Evolutionary conservation across 1,140 invertebrate genomes (phyloP).

Genomic region (Acromyrmex charruanus): DNA sequence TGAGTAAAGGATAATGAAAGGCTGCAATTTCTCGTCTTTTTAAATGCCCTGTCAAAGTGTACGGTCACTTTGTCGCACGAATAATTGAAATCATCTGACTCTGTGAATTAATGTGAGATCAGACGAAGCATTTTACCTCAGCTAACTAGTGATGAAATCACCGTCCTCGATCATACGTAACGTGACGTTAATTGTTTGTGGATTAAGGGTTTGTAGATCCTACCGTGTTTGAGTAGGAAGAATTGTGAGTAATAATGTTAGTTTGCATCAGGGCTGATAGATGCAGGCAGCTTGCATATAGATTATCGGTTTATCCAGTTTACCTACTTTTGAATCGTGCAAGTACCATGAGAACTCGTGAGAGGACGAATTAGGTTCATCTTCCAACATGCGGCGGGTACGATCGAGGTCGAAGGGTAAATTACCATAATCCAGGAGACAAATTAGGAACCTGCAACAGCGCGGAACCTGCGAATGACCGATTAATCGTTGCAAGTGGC

Average conservation of each 20-base stretch:
- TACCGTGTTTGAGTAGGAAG: conserved; percentile 1
- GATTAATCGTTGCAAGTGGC: conserved; percentile 68
- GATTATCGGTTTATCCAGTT: conserved; percentile 71
- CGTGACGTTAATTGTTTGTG: conserved; percentile 64
- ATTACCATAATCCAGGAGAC: conserved; percentile 71
- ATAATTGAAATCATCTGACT: neutral
- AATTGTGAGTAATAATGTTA: conserved; percentile 46
- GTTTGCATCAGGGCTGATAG: conserved; percentile 11
- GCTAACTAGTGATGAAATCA: conserved; percentile 20
- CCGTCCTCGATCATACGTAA: conserved; percentile 51
- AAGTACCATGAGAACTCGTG: conserved; percentile 14
- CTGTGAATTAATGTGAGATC: conserved; percentile 59
- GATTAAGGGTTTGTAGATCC: conserved; percentile 56
- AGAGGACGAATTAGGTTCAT: conserved; percentile 63
- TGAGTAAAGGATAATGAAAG: neutral
- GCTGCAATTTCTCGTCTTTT: conserved; percentile 6
- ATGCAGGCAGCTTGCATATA: conserved; percentile 36
- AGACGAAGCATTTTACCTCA: conserved; percentile 31
- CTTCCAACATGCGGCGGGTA: conserved; percentile 17
- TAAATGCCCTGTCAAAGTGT: neutral
- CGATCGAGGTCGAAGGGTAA: conserved; percentile 20
- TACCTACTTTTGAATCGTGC: conserved; percentile 59
- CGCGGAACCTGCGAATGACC: conserved; percentile 55
- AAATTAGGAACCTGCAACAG: conserved; percentile 70
- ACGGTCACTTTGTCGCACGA: neutral